A percentile compares a stretch with the other conserved stretches of the same genome.
These are phyloP conservation scores for Oceanodroma leucorhoa DNA, from an alignment of 2,797 vertebrate genomes.

Conservation along the genomic window DNA sequence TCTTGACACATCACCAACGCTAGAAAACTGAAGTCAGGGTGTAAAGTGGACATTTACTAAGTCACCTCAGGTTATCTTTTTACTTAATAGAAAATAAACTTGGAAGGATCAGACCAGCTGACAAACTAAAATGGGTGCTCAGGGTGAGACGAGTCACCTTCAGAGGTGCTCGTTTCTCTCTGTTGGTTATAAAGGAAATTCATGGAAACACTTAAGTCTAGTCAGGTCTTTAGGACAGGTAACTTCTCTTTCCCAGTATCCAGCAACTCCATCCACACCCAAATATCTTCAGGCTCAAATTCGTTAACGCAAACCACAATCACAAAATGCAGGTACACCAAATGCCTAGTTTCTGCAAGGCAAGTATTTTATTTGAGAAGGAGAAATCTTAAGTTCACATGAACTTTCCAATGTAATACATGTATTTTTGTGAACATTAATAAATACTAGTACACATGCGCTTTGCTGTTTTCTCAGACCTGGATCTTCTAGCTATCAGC, in stretches of 20 bases:
- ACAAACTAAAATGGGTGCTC: background rate
- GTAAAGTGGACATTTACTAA: background rate
- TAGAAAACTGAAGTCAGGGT: rapidly evolving
- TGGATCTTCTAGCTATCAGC: background rate
- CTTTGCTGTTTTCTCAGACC: background rate
- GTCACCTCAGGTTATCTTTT: background rate
- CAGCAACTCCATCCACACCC: background rate
- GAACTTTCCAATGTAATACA: background rate
- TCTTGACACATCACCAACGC: rapidly evolving
- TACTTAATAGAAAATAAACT: background rate
- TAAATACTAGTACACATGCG: background rate
- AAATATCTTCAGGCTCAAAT: background rate
- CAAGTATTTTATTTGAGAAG: slow-evolving; percentile 43
- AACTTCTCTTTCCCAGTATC: background rate
- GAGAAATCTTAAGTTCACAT: background rate
- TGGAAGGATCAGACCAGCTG: background rate
- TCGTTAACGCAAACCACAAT: background rate
- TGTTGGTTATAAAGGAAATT: background rate
- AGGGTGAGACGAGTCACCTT: rapidly evolving
- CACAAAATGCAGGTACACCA: background rate
- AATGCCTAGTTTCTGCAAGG: background rate
- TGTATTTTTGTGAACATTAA: background rate
- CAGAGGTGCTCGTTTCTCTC: background rate
- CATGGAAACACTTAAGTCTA: background rate
- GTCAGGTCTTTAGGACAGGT: rapidly evolving